These are phyloP conservation scores for Zaprionus davidi DNA, from an alignment of 1,140 invertebrate genomes.

Conservation along the genomic window DNA sequence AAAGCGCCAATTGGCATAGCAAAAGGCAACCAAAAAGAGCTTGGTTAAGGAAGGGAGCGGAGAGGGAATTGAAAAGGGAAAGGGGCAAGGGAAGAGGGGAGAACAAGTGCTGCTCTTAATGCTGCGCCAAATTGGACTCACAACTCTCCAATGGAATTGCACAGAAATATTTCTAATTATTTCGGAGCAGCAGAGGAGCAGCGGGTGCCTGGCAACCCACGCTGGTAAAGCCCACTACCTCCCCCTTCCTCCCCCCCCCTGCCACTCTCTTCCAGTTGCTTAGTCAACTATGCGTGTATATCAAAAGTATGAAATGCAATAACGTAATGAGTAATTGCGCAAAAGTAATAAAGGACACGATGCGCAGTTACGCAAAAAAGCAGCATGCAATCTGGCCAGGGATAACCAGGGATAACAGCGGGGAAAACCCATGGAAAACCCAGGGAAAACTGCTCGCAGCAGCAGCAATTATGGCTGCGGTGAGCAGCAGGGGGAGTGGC, in stretches of 20 bases:
- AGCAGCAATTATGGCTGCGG: constrained; percentile 62
- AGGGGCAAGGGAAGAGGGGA: neutral
- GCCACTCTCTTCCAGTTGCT: constrained; percentile 28
- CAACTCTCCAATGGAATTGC: constrained; percentile 53
- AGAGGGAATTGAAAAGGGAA: neutral
- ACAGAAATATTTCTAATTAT: constrained; percentile 78
- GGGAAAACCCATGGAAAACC: neutral
- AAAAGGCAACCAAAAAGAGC: constrained; percentile 33
- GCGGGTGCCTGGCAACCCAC: constrained; percentile 18
- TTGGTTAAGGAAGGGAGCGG: neutral
- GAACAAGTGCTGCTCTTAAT: constrained; percentile 26
- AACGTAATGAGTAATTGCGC: constrained; percentile 82
- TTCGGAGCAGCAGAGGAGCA: constrained; percentile 37
- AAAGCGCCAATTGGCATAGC: constrained; percentile 28
- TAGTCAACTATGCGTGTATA: constrained; percentile 74
- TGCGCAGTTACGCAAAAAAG: constrained; percentile 66
- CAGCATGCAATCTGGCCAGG: constrained; percentile 68
- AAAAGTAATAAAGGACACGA: constrained; percentile 71
- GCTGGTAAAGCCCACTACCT: neutral
- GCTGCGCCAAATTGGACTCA: constrained; percentile 37
- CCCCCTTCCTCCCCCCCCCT: neutral
- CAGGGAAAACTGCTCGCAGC: constrained; percentile 19
- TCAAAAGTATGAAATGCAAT: constrained; percentile 78
- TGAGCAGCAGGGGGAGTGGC: constrained; percentile 11
- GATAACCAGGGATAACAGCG: constrained; percentile 61